Evolutionary conservation across 1,140 invertebrate species (phyloP).

Genomic region (Zaprionus kolodkinae): DNA sequence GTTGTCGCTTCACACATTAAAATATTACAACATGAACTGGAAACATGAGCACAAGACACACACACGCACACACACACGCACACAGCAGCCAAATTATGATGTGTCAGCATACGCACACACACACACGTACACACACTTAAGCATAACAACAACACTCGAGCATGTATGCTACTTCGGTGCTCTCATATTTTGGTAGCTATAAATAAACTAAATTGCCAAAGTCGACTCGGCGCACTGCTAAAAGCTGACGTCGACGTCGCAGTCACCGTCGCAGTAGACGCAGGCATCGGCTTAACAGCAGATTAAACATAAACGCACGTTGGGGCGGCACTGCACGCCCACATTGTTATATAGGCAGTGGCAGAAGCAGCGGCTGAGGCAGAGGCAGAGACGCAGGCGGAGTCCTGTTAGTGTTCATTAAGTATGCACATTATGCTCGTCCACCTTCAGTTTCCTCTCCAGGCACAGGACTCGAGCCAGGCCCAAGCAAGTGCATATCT

Average conservation of each 20-base stretch:
- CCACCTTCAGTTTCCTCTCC: neutral
- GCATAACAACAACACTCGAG: slow-evolving; percentile 29
- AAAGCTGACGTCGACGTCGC: neutral
- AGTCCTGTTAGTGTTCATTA: slow-evolving; percentile 52
- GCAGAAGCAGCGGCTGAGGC: too few relatives aligned
- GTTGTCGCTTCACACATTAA: slow-evolving; percentile 80
- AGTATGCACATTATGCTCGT: slow-evolving; percentile 62
- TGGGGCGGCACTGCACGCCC: slow-evolving; percentile 18
- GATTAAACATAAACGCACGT: slow-evolving; percentile 64
- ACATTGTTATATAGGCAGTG: slow-evolving; percentile 19
- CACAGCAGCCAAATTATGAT: slow-evolving; percentile 72
- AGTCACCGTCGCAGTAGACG: slow-evolving; percentile 16
- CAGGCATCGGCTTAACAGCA: slow-evolving; percentile 62
- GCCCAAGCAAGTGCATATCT: slow-evolving; percentile 49
- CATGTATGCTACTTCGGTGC: slow-evolving; percentile 54
- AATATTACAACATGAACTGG: slow-evolving; percentile 81
- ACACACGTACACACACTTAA: slow-evolving; percentile 16
- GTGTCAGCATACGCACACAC: slow-evolving; percentile 62
- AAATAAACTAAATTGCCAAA: slow-evolving; percentile 80
- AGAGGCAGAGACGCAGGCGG: neutral
- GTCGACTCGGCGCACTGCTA: slow-evolving; percentile 37
- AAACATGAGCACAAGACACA: slow-evolving; percentile 63
- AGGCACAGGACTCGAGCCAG: neutral
- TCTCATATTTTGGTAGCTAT: slow-evolving; percentile 77
- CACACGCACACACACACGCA: slow-evolving; percentile 27